Percentiles rank a stretch among this genome's conserved stretches.
Conservation (phyloP, 2,888 invertebrate genomes). For the Epinotia bilunana region DNA sequence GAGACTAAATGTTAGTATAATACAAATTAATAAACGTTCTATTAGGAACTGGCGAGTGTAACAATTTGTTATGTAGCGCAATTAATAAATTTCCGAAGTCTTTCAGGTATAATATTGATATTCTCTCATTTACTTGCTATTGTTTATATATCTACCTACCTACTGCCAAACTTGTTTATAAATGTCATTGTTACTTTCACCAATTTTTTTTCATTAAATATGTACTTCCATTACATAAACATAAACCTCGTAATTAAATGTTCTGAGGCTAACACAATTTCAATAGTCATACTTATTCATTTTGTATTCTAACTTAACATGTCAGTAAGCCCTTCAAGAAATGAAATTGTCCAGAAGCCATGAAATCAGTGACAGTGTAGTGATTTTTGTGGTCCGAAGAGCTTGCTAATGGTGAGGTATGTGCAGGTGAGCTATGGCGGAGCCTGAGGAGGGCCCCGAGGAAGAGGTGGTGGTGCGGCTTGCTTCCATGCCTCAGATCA, state of each 20-base stretch:
- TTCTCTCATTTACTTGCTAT: background rate
- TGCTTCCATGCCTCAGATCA: conserved; percentile 32
- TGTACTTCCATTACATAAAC: too few species aligned
- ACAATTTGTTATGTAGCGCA: background rate
- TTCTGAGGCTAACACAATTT: too few species aligned
- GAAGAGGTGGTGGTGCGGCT: conserved; percentile 35
- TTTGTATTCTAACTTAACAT: background rate
- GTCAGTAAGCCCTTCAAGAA: background rate
- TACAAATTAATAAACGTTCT: conserved; percentile 10
- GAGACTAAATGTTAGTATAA: background rate
- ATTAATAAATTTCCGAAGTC: background rate
- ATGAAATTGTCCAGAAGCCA: background rate
- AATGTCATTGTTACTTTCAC: background rate
- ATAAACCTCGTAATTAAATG: too few species aligned
- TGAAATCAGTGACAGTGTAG: background rate
- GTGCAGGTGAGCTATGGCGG: conserved; percentile 21
- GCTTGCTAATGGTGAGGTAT: background rate
- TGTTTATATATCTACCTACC: conserved; percentile 16
- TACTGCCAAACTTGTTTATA: background rate
- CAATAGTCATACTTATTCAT: background rate
- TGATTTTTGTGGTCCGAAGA: background rate
- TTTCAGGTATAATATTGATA: conserved; percentile 16
- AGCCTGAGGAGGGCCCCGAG: conserved; percentile 22
- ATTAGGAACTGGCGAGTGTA: background rate
- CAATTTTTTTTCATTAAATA: background rate